phyloP scores from a whole-genome alignment of 2,113 vertebrate genomes.

The Myotis lucifugus region DNA sequence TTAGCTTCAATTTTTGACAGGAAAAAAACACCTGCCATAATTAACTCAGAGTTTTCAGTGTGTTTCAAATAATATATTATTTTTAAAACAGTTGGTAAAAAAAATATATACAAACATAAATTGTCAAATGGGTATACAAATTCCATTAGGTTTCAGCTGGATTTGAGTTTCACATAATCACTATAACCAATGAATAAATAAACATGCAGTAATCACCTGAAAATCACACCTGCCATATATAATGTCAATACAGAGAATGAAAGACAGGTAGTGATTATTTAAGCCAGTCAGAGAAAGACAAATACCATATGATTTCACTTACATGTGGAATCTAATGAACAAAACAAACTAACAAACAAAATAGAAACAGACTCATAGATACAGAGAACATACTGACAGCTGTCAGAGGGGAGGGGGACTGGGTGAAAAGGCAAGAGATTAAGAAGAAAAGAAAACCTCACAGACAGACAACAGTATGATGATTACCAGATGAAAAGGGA shows the following conservation, averaged over 20 bases:
- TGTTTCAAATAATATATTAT: slow-evolving; percentile 32
- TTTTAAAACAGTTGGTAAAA: neutral
- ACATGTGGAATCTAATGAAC: neutral
- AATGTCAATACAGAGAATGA: neutral
- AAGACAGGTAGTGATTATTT: slow-evolving; percentile 4
- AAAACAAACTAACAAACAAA: neutral
- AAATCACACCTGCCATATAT: slow-evolving; percentile 19
- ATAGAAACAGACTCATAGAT: neutral
- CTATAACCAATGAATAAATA: neutral
- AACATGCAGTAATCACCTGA: neutral
- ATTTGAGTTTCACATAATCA: slow-evolving; percentile 31
- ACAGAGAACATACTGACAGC: neutral
- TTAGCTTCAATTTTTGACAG: slow-evolving; percentile 29
- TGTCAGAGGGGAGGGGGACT: neutral
- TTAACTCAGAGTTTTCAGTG: slow-evolving; percentile 36
- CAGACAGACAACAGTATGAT: neutral
- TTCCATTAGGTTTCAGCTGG: neutral
- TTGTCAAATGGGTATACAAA: neutral
- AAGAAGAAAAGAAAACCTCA: neutral
- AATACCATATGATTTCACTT: neutral
- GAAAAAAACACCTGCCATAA: slow-evolving; percentile 53
- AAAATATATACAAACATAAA: slow-evolving; percentile 5
- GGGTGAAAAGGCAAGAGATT: neutral
- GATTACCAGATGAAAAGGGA: neutral
- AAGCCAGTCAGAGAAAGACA: neutral